Base-by-base conservation (phyloP, 1,140 invertebrate genomes). In the Dinothrombium tinctorium region DNA sequence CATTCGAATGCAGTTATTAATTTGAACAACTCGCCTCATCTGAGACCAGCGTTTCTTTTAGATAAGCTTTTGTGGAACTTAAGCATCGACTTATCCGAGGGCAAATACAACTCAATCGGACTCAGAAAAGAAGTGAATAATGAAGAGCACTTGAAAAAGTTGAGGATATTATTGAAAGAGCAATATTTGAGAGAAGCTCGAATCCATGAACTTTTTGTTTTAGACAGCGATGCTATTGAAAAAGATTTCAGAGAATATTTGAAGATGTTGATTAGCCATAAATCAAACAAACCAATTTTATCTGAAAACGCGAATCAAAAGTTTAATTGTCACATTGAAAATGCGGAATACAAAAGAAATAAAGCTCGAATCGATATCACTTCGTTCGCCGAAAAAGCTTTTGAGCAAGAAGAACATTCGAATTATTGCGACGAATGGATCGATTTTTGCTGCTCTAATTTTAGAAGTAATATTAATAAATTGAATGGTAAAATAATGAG, bases 1-100 rank as follows among this genome's bases (percentile, higher is more conserved):
- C 75, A 95, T 63, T 87, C 90, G 25, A 86, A 96, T 58, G 75
- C 74, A 46, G 75, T 78, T 1, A 98, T 89, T 58, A 98, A 96
- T 57, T 73, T 86, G 50, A 41, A 61, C 4, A 92, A 92, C 53
- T 76, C 72, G 49, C 80, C 86, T n/a, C 81, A 98, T 63, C 63
- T 98, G 46, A 69, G 80, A 39, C 82, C 90, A 5, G 82, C 92
- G 0, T 96, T 87, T 56, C 56, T 96, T 35, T 59, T 98, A 29
- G 92, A 98, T 63, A 70, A 75, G 17, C 58, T 72, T 11, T 58
- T 96, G 21, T 69, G 72, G 43, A 68, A 76, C 49, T 71, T 90
- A 40, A 71, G 73, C 11, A 47, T 68, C 6, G 81, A 87, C 57
- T 72, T 94, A n/a, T 68, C 69, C 23, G 62, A 67, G 32, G 82